Conservation (phyloP, 2,888 invertebrate genomes). For the Conistra vaccinii region DNA sequence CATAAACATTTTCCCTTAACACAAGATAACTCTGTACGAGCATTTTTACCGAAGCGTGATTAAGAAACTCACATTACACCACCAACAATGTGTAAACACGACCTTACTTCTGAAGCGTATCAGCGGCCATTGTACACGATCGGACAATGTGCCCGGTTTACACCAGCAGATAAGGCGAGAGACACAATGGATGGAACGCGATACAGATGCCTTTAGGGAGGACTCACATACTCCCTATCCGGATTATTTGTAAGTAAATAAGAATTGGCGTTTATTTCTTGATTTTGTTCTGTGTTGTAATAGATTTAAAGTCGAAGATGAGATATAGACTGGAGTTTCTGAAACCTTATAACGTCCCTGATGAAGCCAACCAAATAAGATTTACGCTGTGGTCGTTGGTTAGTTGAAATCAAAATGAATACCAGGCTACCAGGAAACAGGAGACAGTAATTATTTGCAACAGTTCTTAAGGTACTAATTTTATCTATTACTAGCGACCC, state of each 20-base stretch:
- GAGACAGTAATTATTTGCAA: too few relatives aligned
- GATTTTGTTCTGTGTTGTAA: conserved; percentile 1
- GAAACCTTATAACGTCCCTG: background rate
- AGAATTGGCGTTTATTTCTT: conserved; percentile 7
- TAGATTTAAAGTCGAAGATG: background rate
- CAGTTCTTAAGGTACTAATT: too few relatives aligned
- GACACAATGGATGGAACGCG: conserved; percentile 63
- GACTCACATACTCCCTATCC: conserved; percentile 27
- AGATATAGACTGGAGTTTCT: background rate
- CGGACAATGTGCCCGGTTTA: conserved; percentile 74
- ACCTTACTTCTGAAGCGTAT: conserved; percentile 53
- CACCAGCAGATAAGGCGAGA: conserved; percentile 71
- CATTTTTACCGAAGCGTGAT: conserved; percentile 52
- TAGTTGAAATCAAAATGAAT: background rate
- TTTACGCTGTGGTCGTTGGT: background rate
- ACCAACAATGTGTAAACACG: conserved; percentile 50
- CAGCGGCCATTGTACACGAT: conserved; percentile 53
- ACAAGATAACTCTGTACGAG: background rate
- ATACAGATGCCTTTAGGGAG: conserved; percentile 63
- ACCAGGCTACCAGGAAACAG: too few relatives aligned
- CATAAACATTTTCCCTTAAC: background rate
- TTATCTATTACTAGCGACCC: too few relatives aligned
- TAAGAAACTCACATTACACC: conserved; percentile 48
- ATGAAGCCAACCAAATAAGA: background rate
- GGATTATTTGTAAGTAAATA: conserved; percentile 18